These are phyloP conservation scores for Champsocephalus esox DNA, from an alignment of 2,797 vertebrate species.

Conservation along the genomic window DNA sequence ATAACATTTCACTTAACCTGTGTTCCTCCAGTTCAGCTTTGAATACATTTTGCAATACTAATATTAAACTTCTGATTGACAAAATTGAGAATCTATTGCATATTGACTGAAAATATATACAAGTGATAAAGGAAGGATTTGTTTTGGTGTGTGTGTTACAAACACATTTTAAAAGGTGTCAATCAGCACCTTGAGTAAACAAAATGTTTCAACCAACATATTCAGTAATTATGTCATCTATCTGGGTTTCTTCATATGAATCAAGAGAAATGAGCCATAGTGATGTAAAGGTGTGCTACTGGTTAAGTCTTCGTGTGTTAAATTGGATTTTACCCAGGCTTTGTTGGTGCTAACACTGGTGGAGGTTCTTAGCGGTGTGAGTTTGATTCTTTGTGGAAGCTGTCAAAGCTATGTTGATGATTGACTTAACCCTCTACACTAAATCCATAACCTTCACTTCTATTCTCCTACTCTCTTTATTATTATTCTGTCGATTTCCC, in stretches of 20 bases:
- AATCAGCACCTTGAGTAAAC: conserved; percentile 13
- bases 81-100: background rate
- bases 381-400: conserved; percentile 41
- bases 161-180: background rate
- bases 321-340: conserved; percentile 24
- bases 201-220: background rate
- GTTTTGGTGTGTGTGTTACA: too few species aligned
- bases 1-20: background rate
- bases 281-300: background rate
- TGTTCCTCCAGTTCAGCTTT: background rate
- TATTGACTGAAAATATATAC: background rate
- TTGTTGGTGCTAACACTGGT: conserved; percentile 66
- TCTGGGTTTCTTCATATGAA: background rate
- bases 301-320: background rate
- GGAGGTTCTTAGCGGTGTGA: conserved; percentile 52
- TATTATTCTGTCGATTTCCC: conserved; percentile 20
- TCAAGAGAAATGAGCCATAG: background rate
- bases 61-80: background rate
- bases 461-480: conserved; percentile 16
- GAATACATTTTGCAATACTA: background rate
- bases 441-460: conserved; percentile 30
- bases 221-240: background rate
- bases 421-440: conserved; percentile 49
- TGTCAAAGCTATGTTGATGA: conserved; percentile 50
- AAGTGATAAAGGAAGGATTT: too few species aligned